Evolutionary conservation across 2,797 vertebrate genomes (phyloP).

Genomic region (Emys orbicularis): DNA sequence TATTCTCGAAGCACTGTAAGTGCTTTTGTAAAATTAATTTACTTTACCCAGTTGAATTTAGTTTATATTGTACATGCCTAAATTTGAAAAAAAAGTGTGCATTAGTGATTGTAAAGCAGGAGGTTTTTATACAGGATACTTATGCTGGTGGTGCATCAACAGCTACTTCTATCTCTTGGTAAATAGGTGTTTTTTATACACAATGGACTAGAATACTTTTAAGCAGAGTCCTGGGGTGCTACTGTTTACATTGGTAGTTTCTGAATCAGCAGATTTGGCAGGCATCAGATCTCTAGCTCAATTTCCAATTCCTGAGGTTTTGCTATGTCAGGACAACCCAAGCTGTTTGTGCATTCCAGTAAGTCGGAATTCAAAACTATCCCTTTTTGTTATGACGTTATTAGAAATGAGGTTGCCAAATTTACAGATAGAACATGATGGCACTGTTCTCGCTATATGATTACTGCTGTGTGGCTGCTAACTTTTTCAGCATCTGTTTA

Average conservation of each 20-base stretch:
- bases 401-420: background rate
- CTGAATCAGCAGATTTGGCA: background rate
- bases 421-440: background rate
- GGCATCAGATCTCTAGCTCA: background rate
- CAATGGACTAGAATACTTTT: background rate
- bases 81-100: background rate
- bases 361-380: conserved; percentile 23
- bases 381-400: conserved; percentile 26
- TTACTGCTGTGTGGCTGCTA: background rate
- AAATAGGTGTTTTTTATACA: accelerated
- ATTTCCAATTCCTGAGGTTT: background rate
- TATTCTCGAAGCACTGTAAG: background rate
- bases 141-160: background rate
- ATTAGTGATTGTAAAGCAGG: background rate
- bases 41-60: background rate
- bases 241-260: background rate
- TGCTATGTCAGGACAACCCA: accelerated
- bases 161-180: background rate
- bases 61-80: background rate
- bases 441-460: background rate
- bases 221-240: background rate
- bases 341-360: conserved; percentile 4
- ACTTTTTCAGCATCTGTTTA: background rate
- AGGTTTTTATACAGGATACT: background rate
- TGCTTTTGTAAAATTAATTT: background rate